Evolutionary conservation across 2,113 vertebrate species (phyloP), one percentile per base, ranked within the genome.

Genomic region (Caretta caretta): DNA sequence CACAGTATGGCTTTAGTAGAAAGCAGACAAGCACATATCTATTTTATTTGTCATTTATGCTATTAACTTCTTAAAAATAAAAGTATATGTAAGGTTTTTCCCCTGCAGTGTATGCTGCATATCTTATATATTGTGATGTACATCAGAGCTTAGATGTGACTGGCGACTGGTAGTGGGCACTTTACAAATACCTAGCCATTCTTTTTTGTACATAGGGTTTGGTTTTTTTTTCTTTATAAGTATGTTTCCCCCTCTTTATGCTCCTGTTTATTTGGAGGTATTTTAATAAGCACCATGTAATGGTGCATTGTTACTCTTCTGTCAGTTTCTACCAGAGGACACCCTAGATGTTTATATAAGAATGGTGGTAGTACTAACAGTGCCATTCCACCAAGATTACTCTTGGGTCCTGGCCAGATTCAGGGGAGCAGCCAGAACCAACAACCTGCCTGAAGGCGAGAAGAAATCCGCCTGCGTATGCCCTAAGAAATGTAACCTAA

Each of bases 1-100:
- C 95, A 90, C 92, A 91, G 53, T 75, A 85, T 2, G 86, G 93
- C 96, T 90, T 97, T 97, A 93, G 93, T 94, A 96, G 94, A 25
- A 83, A 65, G 0, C 0, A 86, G 87, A 88, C 75, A 85, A 93
- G 82, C 79, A 53, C n/a, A n/a, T 42, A n/a, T 20, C 78, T 90
- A 75, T 5, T 97, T 95, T 95, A 93, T 83, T 88, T 11, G 5
- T 24, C 35, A 46, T 86, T 93, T 62, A 80, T 82, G 25, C 57
- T 88, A 62, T 84, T 65, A 53, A 14, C 38, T 91, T 93, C 88
- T 94, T 29, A 56, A 5, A 91, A 92, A 86, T 46, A 78, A 49
- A 75, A 75, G 29, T 17, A 24, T 6, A 27, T 46, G 17, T 46
- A 12, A 25, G 22, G 13, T 72, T 42, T 89, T 50, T 56, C 38